phyloP scores from a whole-genome alignment of 2,113 vertebrate species.

The Cairina moschata region DNA sequence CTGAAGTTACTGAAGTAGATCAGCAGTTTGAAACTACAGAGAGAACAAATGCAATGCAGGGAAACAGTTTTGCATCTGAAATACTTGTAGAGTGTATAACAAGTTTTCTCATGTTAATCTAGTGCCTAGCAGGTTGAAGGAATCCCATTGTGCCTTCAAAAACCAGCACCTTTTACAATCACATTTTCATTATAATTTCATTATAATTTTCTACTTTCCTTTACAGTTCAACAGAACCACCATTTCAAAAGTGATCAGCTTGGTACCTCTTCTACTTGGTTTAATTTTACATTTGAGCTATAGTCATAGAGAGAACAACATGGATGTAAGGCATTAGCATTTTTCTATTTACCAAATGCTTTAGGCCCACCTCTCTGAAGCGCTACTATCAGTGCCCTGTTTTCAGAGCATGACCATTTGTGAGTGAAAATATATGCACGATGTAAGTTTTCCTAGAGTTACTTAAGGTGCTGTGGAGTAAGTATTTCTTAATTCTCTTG shows the following conservation, averaged over 20 bases:
- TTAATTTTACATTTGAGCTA: background rate
- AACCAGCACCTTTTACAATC: background rate
- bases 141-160: background rate
- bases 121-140: background rate
- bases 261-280: background rate
- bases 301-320: background rate
- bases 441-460: background rate
- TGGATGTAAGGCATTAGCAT: rapidly evolving
- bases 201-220: background rate
- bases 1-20: background rate
- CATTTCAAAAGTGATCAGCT: background rate
- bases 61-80: background rate
- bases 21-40: background rate
- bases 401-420: background rate
- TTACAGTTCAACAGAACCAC: background rate
- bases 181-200: background rate
- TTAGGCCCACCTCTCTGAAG: background rate
- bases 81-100: background rate
- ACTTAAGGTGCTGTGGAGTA: background rate
- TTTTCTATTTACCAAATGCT: background rate
- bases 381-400: background rate
- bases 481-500: background rate
- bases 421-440: background rate
- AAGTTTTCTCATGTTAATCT: background rate
- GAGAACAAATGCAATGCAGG: background rate